A percentile compares a stretch with the other conserved stretches of the same genome.
Evolutionary conservation across 2,888 invertebrate genomes (phyloP).

Genomic region (Hemistola chrysoprasaria): DNA sequence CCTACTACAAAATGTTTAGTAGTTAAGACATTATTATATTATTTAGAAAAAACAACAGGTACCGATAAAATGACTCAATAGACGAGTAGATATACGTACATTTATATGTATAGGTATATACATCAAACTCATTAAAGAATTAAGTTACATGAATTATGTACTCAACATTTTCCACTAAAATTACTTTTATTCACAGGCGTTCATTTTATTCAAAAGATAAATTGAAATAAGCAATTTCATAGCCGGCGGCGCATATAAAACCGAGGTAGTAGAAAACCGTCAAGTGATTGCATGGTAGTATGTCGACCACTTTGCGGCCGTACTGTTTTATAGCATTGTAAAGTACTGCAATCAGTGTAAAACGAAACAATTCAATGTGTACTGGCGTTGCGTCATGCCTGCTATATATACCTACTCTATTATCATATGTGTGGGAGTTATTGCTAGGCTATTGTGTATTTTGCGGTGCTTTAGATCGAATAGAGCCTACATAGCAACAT

Average conservation of each 20-base stretch:
- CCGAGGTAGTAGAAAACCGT: conserved; percentile 9
- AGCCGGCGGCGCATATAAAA: neutral
- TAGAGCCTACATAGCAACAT: no score
- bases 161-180: conserved; percentile 19
- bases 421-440: neutral
- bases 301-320: conserved; percentile 39
- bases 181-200: no score
- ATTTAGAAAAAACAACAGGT: no score
- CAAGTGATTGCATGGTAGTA: conserved; percentile 16
- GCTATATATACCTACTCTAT: conserved; percentile 22
- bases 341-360: conserved; percentile 52
- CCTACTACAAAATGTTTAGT: no score
- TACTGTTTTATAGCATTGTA: conserved; percentile 50
- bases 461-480: neutral
- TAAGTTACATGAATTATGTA: no score
- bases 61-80: no score
- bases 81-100: no score
- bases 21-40: no score
- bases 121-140: no score
- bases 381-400: conserved; percentile 35
- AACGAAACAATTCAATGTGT: conserved; percentile 45
- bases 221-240: no score
- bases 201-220: conserved; percentile 1
- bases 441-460: neutral
- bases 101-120: no score